Evolutionary conservation across 1,140 invertebrate genomes (phyloP).

Genomic region (Whitmania pigra): DNA sequence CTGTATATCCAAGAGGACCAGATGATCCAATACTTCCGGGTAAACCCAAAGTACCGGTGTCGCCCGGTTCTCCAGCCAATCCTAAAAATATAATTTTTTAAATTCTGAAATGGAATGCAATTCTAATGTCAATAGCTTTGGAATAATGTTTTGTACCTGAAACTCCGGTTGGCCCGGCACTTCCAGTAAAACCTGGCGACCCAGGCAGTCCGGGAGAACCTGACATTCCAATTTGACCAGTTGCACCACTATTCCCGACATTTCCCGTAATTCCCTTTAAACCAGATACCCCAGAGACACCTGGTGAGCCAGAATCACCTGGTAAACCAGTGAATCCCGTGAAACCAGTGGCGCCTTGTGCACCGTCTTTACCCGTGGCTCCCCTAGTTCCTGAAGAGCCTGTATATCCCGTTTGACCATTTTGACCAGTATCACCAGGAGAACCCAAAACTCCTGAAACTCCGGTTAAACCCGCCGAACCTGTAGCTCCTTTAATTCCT

Average conservation of each 20-base stretch:
- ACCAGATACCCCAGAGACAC: constrained; percentile 6
- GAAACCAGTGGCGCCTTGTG: constrained; percentile 14
- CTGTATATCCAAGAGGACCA: not conserved
- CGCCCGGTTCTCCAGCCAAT: too few relatives aligned
- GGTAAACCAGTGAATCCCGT: constrained; percentile 6
- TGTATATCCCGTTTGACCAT: not conserved
- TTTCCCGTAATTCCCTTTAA: constrained; percentile 11
- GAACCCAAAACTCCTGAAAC: not conserved
- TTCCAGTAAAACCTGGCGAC: not conserved
- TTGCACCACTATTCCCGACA: not conserved
- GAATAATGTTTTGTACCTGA: not conserved
- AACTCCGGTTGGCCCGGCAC: not conserved
- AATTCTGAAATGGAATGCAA: too few relatives aligned
- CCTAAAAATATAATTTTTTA: too few relatives aligned
- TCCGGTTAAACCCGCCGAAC: constrained; percentile 2
- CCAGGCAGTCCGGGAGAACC: constrained; percentile 2
- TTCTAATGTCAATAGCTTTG: too few relatives aligned
- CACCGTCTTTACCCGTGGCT: not conserved
- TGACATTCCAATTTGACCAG: not conserved
- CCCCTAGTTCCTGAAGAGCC: not conserved
- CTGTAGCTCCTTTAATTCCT: constrained; percentile 11
- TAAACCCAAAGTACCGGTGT: too few relatives aligned
- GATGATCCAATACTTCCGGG: constrained; percentile 5
- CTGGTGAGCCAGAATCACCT: constrained; percentile 12
- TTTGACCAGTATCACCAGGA: not conserved